A percentile compares a stretch with the other conserved stretches of the same genome.
These are phyloP conservation scores for Lamprologus lemairii DNA, from an alignment of 2,113 vertebrate species.

Conservation along the genomic window DNA sequence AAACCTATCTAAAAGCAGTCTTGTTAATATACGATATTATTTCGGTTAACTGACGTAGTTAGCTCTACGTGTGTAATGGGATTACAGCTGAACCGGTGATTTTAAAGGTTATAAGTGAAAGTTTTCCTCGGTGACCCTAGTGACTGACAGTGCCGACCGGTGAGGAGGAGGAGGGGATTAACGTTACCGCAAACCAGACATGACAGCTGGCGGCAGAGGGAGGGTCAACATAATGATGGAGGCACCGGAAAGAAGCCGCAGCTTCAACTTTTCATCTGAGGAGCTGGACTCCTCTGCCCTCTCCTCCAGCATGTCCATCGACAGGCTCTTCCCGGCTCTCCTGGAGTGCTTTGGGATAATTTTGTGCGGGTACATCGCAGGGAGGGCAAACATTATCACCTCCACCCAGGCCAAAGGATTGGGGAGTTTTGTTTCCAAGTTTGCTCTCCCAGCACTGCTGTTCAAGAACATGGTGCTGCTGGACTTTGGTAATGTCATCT, in stretches of 20 bases:
- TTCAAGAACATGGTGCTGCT: conserved; percentile 98
- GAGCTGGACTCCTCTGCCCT: conserved; percentile 32
- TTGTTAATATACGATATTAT: neutral
- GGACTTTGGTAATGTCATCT: conserved; percentile 90
- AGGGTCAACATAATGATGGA: conserved; percentile 38
- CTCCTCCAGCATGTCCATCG: too few relatives aligned
- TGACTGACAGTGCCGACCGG: neutral
- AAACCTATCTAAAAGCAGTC: accelerated
- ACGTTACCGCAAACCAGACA: neutral
- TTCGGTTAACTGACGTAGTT: neutral
- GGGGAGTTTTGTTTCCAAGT: conserved; percentile 93
- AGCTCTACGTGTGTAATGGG: neutral
- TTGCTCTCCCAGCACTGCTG: conserved; percentile 91
- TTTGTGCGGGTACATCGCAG: too few relatives aligned
- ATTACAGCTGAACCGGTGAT: neutral
- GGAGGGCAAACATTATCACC: too few relatives aligned
- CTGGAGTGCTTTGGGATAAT: too few relatives aligned
- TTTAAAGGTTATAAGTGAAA: neutral
- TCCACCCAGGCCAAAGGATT: conserved; percentile 78
- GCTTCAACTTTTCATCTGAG: neutral
- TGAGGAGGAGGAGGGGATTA: neutral
- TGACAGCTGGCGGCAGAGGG: neutral
- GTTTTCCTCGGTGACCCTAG: neutral
- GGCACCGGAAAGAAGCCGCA: neutral
- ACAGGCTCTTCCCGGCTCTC: too few relatives aligned